Percentiles rank a stretch among this genome's conserved stretches.
These are phyloP conservation scores for Meganola albula DNA, from an alignment of 2,888 invertebrate genomes.

Conservation along the genomic window DNA sequence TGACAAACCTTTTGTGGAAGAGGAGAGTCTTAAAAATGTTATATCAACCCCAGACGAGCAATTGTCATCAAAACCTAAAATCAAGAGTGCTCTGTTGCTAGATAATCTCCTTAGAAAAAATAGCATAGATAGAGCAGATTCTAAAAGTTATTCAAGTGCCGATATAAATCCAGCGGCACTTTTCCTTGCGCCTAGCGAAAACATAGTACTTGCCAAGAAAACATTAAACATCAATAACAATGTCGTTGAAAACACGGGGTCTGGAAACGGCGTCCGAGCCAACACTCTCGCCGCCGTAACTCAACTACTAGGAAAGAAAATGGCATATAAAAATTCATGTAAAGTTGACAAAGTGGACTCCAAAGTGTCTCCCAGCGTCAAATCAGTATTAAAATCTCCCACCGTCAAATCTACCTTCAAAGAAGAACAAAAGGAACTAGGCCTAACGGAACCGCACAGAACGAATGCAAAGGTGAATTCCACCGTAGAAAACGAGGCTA, in stretches of 20 bases:
- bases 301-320: constrained; percentile 54
- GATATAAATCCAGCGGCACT: constrained; percentile 66
- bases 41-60: constrained; percentile 39
- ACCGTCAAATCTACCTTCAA: constrained; percentile 44
- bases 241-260: constrained; percentile 53
- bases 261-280: constrained; percentile 51
- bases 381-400: constrained; percentile 64
- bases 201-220: constrained; percentile 52
- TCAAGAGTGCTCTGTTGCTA: constrained; percentile 69
- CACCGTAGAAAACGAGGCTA: constrained; percentile 21
- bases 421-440: constrained; percentile 36
- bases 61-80: constrained; percentile 53
- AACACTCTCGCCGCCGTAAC: constrained; percentile 61
- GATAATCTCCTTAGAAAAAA: constrained; percentile 77
- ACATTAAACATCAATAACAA: constrained; percentile 71
- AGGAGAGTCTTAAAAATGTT: constrained; percentile 45
- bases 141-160: constrained; percentile 57
- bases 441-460: constrained; percentile 25
- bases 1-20: constrained; percentile 46
- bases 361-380: constrained; percentile 54
- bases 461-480: constrained; percentile 28
- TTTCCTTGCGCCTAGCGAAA: constrained; percentile 62
- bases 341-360: constrained; percentile 62
- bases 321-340: constrained; percentile 56
- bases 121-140: constrained; percentile 71